phyloP scores from a whole-genome alignment of 2,888 invertebrate species.

The Oeneis ivallda region DNA sequence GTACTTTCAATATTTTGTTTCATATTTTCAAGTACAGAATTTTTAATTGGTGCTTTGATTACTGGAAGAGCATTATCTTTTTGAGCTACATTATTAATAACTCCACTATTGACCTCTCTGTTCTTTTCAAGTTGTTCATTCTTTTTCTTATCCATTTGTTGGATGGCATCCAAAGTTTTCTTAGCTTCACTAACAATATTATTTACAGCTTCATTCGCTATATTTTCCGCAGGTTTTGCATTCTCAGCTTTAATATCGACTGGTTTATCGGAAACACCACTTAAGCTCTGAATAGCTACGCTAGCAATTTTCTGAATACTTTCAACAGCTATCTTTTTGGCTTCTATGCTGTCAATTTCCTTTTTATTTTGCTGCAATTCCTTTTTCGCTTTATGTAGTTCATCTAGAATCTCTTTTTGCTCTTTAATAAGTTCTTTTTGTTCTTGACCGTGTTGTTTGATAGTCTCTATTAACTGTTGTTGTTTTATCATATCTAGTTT shows the following conservation, averaged over 20 bases:
- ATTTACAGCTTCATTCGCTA: conserved; percentile 67
- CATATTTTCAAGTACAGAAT: conserved; percentile 17
- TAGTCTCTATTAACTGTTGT: conserved; percentile 81
- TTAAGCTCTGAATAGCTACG: conserved; percentile 72
- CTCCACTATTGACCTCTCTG: conserved; percentile 21
- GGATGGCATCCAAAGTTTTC: conserved; percentile 71
- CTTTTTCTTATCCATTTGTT: conserved; percentile 58
- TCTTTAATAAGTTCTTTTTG: conserved; percentile 85
- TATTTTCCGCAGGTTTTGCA: conserved; percentile 53
- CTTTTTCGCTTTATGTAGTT: conserved; percentile 81
- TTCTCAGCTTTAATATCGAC: conserved; percentile 45
- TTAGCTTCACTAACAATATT: conserved; percentile 75
- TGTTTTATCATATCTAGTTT: conserved; percentile 66
- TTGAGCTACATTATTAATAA: conserved; percentile 29
- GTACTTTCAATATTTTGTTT: conserved; percentile 13
- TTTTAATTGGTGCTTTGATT: conserved; percentile 14
- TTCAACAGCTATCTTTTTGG: conserved; percentile 76
- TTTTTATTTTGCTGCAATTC: conserved; percentile 74
- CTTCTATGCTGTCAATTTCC: conserved; percentile 67
- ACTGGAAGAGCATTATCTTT: conserved; percentile 26
- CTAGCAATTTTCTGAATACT: conserved; percentile 77
- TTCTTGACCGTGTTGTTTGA: conserved; percentile 86
- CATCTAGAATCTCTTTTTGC: conserved; percentile 83
- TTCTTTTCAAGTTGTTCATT: conserved; percentile 22
- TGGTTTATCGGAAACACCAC: conserved; percentile 67